A percentile compares a stretch with the other conserved stretches of the same genome.
Evolutionary conservation across 1,140 invertebrate species (phyloP).

Genomic region (Leptopilina boulardi): DNA sequence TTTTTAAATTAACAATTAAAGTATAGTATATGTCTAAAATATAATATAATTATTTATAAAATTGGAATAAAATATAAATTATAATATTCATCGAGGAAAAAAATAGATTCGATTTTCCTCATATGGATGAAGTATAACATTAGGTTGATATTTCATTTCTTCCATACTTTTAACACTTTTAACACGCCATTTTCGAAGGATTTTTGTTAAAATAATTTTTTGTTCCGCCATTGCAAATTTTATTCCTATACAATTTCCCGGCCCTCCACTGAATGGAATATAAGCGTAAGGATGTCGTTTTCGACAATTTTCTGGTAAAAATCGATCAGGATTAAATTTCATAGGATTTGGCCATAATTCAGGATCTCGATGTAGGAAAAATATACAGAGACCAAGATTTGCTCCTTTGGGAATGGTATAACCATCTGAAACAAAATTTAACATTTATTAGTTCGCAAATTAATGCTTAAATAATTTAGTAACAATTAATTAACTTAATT

Average conservation of each 20-base stretch:
- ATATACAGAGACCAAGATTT: constrained; percentile 66
- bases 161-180: constrained; percentile 65
- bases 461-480: no score
- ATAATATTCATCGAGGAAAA: constrained; percentile 40
- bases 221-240: constrained; percentile 78
- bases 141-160: constrained; percentile 54
- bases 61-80: no score
- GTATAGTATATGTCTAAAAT: no score
- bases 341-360: constrained; percentile 78
- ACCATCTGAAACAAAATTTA: constrained; percentile 48
- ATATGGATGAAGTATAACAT: constrained; percentile 61
- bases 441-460: no score
- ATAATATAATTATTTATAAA: no score
- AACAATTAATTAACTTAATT: no score
- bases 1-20: no score
- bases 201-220: constrained; percentile 72
- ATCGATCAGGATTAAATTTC: constrained; percentile 80
- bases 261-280: constrained; percentile 79
- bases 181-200: constrained; percentile 79
- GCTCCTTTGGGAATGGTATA: constrained; percentile 69
- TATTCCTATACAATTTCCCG: constrained; percentile 79
- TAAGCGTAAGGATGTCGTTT: constrained; percentile 74
- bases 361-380: constrained; percentile 79
- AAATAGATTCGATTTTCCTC: constrained; percentile 51
- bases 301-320: constrained; percentile 73